These are phyloP conservation scores for Pholis gunnellus DNA, from an alignment of 2,113 vertebrate genomes.

Conservation along the genomic window DNA sequence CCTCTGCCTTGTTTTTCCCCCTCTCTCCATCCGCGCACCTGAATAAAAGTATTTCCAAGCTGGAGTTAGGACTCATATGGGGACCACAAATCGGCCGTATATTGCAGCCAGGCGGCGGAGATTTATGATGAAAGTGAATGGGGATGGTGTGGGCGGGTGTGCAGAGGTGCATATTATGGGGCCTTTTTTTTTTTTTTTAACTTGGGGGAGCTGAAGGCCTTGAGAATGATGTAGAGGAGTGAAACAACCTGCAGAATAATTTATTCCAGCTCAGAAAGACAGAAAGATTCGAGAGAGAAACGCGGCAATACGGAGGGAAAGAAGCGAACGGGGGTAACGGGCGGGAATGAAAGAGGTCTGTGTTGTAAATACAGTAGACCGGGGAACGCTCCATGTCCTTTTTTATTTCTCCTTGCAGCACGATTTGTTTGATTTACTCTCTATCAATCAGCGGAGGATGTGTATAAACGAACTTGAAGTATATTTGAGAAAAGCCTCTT, in stretches of 20 bases:
- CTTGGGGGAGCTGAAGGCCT: conserved; percentile 49
- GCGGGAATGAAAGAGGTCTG: conserved; percentile 51
- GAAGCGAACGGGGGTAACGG: conserved; percentile 34
- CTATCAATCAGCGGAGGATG: conserved; percentile 70
- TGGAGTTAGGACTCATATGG: conserved; percentile 67
- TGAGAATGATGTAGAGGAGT: conserved; percentile 38
- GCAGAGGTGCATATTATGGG: conserved; percentile 66
- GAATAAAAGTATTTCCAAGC: conserved; percentile 44
- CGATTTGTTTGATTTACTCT: conserved; percentile 75
- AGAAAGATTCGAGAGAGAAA: conserved; percentile 45
- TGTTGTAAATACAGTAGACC: conserved; percentile 57
- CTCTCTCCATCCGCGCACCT: conserved; percentile 59
- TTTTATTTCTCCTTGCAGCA: conserved; percentile 43
- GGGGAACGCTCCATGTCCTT: conserved; percentile 44
- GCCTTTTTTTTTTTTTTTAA: conserved; percentile 19
- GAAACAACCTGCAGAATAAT: conserved; percentile 41
- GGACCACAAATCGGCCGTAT: conserved; percentile 72
- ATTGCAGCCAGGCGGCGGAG: conserved; percentile 60
- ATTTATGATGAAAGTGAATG: conserved; percentile 72
- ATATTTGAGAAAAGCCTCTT: conserved; percentile 70
- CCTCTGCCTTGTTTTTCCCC: background rate
- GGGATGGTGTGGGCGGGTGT: conserved; percentile 63
- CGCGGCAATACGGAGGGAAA: conserved; percentile 6
- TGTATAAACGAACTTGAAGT: conserved; percentile 73
- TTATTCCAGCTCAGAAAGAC: background rate